Conservation (phyloP, 2,113 vertebrate genomes). For the Catagonus wagneri region DNA sequence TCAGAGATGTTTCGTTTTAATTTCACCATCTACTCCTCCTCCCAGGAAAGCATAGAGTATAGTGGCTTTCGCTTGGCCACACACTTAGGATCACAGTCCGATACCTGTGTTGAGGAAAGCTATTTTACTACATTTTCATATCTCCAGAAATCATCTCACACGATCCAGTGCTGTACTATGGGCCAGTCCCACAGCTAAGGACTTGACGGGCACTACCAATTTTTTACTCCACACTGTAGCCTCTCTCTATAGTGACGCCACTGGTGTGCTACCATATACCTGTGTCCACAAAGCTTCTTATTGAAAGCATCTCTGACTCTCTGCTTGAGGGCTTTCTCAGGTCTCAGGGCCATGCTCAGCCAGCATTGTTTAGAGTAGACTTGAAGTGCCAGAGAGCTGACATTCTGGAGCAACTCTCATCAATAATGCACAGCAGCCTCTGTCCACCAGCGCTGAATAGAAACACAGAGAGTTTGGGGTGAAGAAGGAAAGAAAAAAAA, state of each 20-base stretch:
- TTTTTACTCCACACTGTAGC: not conserved
- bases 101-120: not conserved
- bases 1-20: too few relatives aligned
- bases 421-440: not conserved
- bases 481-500: too few relatives aligned
- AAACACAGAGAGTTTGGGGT: too few relatives aligned
- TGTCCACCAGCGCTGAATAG: too few relatives aligned
- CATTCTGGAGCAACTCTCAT: not conserved
- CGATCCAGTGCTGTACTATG: not conserved
- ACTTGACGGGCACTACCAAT: rapidly evolving
- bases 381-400: not conserved
- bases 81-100: not conserved
- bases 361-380: not conserved
- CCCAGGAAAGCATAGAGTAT: not conserved
- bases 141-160: not conserved
- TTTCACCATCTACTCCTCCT: not conserved
- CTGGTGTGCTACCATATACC: rapidly evolving
- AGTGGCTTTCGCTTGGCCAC: not conserved
- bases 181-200: not conserved
- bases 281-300: not conserved
- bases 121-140: not conserved
- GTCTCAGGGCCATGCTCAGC: not conserved
- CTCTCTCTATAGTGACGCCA: too few relatives aligned
- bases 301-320: not conserved
- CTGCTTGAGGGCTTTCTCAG: not conserved